Base-by-base conservation (phyloP, 2,888 invertebrate genomes). In the Ennomos quercinarius region DNA sequence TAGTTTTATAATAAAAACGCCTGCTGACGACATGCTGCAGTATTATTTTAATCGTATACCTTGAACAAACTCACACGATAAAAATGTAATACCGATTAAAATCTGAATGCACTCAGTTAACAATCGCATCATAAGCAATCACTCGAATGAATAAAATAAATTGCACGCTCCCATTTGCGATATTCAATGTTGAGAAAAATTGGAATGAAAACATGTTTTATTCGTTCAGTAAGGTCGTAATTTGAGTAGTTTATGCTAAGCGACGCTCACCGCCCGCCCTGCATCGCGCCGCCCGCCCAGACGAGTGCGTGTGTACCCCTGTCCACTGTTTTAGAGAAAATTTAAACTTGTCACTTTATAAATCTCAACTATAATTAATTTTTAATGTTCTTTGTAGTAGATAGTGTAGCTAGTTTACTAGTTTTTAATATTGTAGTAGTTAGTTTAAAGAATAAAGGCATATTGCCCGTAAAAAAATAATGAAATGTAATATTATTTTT, bases 111-210 rank as follows among this genome's bases (percentile, higher is more conserved):
- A 82, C 78, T 76, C 79, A 81, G 81, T 84, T 80, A 85, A 87
- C 88, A 86, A 86, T 86, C 81, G 83, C 84, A 86, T 89, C 86
- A 86, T 86, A 85, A 83, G 84, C 86, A 88, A 88, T 89, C 84
- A 85, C 76, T 59, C 48, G 79, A 79, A 71, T 86, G 84, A 87
- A 87, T 86, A 83, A 84, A 87, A 84, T 80, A 84, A 88, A 90
- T 87, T 88, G 84, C 82, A 80, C 80, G 83, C 78, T 82, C 80
- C 78, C 81, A 81, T 87, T 88, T 85, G 80, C 81, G 81, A 81
- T 83, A 82, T 83, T 84, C 81, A 84, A 79, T 81, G 82, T 83
- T 79, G 77, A 74, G 74, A 81, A 84, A 57, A 84, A 83, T 72
- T 78, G 72, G 68, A 81, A 83, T 81, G 73, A 84, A 84, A 86